Conservation (phyloP, 2,113 vertebrate genomes). For the Oryzias woworae region DNA sequence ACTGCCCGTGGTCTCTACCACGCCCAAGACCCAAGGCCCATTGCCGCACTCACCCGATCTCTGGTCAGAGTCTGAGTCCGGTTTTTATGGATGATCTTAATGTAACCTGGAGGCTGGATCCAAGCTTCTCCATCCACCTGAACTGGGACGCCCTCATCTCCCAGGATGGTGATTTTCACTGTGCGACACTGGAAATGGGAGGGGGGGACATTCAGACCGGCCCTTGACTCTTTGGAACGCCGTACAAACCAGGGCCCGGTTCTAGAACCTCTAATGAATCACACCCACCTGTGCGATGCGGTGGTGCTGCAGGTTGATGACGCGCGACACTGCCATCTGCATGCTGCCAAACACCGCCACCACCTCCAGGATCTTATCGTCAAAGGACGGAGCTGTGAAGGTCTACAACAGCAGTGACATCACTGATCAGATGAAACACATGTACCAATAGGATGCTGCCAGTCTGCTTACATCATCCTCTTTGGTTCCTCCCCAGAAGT, state of each 20-base stretch:
- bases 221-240: neutral
- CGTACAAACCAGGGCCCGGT: no score
- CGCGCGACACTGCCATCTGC: slow-evolving; percentile 98
- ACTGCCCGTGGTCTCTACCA: neutral
- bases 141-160: slow-evolving; percentile 94
- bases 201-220: neutral
- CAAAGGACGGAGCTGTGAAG: slow-evolving; percentile 93
- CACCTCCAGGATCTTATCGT: slow-evolving; percentile 97
- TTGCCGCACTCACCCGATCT: slow-evolving; percentile 82
- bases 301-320: slow-evolving; percentile 96
- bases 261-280: no score
- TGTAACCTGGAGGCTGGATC: slow-evolving; percentile 95
- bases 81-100: slow-evolving; percentile 96
- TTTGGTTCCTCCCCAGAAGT: slow-evolving; percentile 97
- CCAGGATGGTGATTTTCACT: slow-evolving; percentile 96
- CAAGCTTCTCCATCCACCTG: slow-evolving; percentile 99
- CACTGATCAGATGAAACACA: slow-evolving; percentile 28
- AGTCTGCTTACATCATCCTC: slow-evolving; percentile 87
- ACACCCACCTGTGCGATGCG: slow-evolving; percentile 90
- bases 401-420: slow-evolving; percentile 75
- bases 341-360: slow-evolving; percentile 98
- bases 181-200: slow-evolving; percentile 85
- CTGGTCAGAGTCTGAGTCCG: slow-evolving; percentile 94
- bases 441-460: no score
- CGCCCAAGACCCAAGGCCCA: neutral